Evolutionary conservation across 2,113 vertebrate genomes (phyloP), one percentile per base, ranked within the genome.

Genomic region (Triplophysa siluroides): DNA sequence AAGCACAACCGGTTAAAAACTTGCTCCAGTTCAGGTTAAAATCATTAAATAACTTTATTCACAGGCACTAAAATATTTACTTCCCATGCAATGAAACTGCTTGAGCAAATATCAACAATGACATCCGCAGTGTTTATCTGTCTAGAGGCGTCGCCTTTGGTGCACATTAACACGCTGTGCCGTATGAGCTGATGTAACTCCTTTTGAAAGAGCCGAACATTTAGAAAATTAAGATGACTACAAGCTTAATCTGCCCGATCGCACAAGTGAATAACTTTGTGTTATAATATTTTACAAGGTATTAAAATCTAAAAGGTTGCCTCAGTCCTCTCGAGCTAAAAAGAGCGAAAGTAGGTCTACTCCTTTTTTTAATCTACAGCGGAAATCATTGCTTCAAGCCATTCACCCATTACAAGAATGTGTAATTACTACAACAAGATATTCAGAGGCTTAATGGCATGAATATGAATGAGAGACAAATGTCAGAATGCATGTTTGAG

Each of bases 181-280:
- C 16, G 9, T 19, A 50, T 56, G 77, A 43, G 70, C 60, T 58
- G 47, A 77, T 63, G 73, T 63, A 76, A 81, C 41, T 63, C 54
- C 43, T 70, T 52, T 41, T 14, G 29, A 64, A 76, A 76, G 24
- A 71, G 43, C 58, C n/a, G 69, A 69, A 63, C 19, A 56, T 66
- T 65, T 45, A 18, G 12, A 71, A 82, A 52, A 71, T 82, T 64
- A 78, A 82, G 21, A 78, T 82, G 66, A 78, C 66, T 75, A 47
- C 52, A 65, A 24, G 60, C 63, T 47, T 73, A 73, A 80, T 73
- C 69, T 64, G n/a, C 65, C 43, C 24, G 24, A 56, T 9, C 38
- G 61, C 26, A 33, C 33, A 52, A 68, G 8, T 77, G 61, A 52
- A 73, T 56, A 80, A 70, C 47, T 65, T 80, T n/a, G 19, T 13